Evolutionary conservation across 2,888 invertebrate species (phyloP), one percentile per base, ranked within the genome.

Genomic region (Orthosia gracilis): DNA sequence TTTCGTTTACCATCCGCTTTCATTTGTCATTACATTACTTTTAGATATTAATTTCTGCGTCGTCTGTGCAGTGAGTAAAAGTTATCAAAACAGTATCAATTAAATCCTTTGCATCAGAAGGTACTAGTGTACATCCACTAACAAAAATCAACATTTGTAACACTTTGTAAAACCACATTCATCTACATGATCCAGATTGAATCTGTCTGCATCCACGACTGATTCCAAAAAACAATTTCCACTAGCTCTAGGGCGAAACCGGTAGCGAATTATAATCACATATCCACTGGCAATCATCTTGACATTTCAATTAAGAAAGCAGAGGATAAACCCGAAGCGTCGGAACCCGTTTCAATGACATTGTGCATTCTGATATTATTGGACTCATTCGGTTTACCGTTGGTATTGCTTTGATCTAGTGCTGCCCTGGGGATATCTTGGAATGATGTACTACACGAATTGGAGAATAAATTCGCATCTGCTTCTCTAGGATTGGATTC

Each of bases 261-360:
- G 87, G 90, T 89, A 89, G 90, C 85, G 67, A 88, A 89, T 89
- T 87, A 85, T 89, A 90, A 88, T 84, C 85, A 88, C 86, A 86
- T 88, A 88, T 87, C 87, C 85, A 87, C 84, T 85, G 81, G 85
- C 88, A 82, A 85, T 84, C 87, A 86, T 87, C 87, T 84, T 85
- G 90, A 90, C 89, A 83, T 91, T 91, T 91, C 91, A 91, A 91
- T 91, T 91, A 90, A 83, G 81, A 73, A 75, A 83, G 73, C 72
- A 70, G 59, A 74, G 77, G 73, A 82, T 82, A 81, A 71, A 83
- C 71, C 83, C 74, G 69, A 65, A 64, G 85, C 70, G 52, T 64
- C 26, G 82, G 80, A 83, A 82, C 86, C 31, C 58, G 86, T 85
- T 86, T 63, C 76, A 75, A 78, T 83, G 83, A 80, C 83, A 78